Evolutionary conservation across 2,113 vertebrate species (phyloP).

Genomic region (Megaptera novaeangliae): DNA sequence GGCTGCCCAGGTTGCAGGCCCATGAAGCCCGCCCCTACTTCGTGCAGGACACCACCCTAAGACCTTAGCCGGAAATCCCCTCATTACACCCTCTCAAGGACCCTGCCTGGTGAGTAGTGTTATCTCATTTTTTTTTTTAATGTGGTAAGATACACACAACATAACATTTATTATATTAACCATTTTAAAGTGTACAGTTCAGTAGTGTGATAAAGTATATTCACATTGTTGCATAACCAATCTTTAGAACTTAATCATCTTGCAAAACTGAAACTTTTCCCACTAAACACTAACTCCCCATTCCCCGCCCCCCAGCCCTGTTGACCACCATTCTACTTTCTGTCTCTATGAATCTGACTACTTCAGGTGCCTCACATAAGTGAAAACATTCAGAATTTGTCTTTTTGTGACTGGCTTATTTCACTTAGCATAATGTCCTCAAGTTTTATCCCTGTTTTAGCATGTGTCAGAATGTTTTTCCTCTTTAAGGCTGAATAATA

Average conservation of each 20-base stretch:
- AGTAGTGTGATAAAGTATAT: not conserved
- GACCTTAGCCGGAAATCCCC: not conserved
- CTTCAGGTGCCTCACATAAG: accelerated
- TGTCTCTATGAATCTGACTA: not conserved
- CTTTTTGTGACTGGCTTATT: not conserved
- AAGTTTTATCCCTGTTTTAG: not conserved
- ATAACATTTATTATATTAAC: not conserved
- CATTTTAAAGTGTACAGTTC: not conserved
- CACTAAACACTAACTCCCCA: not conserved
- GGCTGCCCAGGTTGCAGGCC: not conserved
- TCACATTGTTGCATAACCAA: not conserved
- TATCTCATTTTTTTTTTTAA: not conserved
- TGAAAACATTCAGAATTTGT: not conserved
- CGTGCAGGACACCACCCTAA: accelerated
- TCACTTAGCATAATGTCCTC: not conserved
- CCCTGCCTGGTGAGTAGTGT: not conserved
- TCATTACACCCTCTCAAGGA: not conserved
- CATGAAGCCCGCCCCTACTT: accelerated
- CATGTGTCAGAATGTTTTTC: not conserved
- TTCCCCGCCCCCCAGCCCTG: not conserved
- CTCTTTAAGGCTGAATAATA: not conserved
- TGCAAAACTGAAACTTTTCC: not conserved
- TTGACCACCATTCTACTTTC: not conserved
- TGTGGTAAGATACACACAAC: not conserved
- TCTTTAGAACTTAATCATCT: not conserved